Evolutionary conservation across 2,888 invertebrate genomes (phyloP), one percentile per base, ranked within the genome.

Genomic region (Icerya purchasi): DNA sequence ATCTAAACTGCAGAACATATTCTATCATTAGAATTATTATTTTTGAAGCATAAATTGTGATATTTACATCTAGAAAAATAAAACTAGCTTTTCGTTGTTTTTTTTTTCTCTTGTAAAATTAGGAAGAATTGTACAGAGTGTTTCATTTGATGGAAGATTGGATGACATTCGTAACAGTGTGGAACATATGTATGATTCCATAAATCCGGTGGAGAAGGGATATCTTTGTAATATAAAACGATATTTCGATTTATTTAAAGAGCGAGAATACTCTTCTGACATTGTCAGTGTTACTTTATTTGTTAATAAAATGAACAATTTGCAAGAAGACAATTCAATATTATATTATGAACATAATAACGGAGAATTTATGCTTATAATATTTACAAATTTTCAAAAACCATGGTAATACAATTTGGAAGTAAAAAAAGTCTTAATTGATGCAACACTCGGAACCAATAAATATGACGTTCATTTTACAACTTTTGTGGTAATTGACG

Each of bases 371-470:
- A 52, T 66, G 52, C 63, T 67, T n/a, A 63, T 66, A 24, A 65
- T 67, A 8, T 65, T 66, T 65, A 65, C 63, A 50, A 59, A 61
- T n/a, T 60, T 59, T n/a, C 67, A 66, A 58, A 18, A 54, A 19
- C 55, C 2, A n/a, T 50, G 23, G 51, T 14, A n/a, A n/a, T 21
- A 22, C 3, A 10, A 62, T 52, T 66, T 64, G 62, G 64, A 65
- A 8, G 50, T 50, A 22, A 61, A 67, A 56, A 63, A 60, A 58
- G 61, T 67, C 20, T 67, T 67, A 58, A 53, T 69, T 64, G 58
- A 67, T 67, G 62, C 64, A 21, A 67, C 66, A 10, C 67, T 65
- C 60, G 66, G 66, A 2, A 22, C 62, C 2, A 67, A 66, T 62
- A 18, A 54, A 8, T 65, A 66, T 55, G 10, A 10, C 10, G 14